These are phyloP conservation scores for Eretmochelys imbricata DNA, from an alignment of 2,113 vertebrate species.

Conservation along the genomic window DNA sequence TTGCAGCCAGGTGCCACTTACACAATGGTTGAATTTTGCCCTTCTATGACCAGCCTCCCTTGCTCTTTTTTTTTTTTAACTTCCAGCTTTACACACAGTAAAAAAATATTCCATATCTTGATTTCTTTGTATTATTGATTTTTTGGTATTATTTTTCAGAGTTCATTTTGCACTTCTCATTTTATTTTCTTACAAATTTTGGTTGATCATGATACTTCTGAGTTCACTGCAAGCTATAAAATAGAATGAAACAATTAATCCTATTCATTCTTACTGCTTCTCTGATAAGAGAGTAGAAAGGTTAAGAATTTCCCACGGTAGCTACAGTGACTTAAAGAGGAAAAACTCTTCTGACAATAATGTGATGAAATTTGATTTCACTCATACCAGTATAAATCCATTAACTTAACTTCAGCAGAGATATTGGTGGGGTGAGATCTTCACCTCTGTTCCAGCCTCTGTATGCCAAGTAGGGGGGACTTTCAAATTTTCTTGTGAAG, in stretches of 20 bases:
- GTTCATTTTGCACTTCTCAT: background rate
- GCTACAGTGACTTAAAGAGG: slow-evolving; percentile 10
- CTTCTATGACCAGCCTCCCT: background rate
- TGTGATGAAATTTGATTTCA: background rate
- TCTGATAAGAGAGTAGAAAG: background rate
- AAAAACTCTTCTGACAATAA: slow-evolving; percentile 5
- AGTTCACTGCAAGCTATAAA: slow-evolving; percentile 7
- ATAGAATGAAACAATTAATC: background rate
- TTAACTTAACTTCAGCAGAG: background rate
- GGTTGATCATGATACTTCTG: background rate
- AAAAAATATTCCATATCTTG: background rate
- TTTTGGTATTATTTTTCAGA: background rate
- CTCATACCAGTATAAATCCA: background rate
- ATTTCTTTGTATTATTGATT: background rate
- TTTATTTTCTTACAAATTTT: slow-evolving; percentile 1
- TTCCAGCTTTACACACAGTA: background rate
- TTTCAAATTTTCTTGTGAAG: background rate
- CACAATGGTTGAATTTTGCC: background rate
- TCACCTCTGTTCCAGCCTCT: background rate
- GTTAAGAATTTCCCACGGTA: slow-evolving; percentile 25
- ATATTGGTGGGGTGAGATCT: background rate
- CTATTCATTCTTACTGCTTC: background rate
- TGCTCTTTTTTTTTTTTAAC: background rate
- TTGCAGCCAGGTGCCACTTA: background rate
- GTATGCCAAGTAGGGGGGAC: background rate